phyloP scores from a whole-genome alignment of 37 sponge, comb jelly and placozoan genomes.

The Oopsacas minuta region DNA sequence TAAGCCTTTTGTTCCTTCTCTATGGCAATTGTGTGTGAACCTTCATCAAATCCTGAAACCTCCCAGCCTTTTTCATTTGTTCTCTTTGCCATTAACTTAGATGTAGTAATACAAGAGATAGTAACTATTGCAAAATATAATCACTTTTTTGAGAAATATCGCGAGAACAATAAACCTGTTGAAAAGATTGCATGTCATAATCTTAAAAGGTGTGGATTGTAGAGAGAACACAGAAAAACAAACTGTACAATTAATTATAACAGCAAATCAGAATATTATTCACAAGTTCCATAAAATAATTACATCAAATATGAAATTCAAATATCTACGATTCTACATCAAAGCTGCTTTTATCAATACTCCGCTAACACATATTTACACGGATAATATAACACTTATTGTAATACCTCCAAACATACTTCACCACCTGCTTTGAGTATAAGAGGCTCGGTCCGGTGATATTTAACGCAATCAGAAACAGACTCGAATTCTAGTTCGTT shows the following conservation, averaged over 20 bases:
- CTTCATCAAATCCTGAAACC: slow-evolving; percentile 12
- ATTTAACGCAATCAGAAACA: not conserved
- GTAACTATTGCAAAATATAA: no score
- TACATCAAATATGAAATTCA: not conserved
- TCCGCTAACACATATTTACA: not conserved
- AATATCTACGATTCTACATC: not conserved
- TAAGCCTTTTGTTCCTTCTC: not conserved
- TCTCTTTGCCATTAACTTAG: not conserved
- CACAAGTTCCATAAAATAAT: not conserved
- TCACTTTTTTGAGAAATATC: no score
- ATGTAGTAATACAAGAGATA: not conserved
- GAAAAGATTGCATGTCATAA: no score
- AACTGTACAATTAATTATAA: no score
- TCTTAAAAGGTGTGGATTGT: no score
- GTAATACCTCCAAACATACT: not conserved
- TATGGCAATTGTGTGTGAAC: not conserved
- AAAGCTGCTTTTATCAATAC: not conserved
- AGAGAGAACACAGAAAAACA: no score
- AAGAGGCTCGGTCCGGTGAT: not conserved
- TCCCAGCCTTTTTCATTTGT: slow-evolving; percentile 9
- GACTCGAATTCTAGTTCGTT: slow-evolving; percentile 3
- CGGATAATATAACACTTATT: not conserved
- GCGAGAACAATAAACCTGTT: no score
- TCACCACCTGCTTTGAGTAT: slow-evolving; percentile 14
- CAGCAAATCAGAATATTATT: no score